Conservation (phyloP, 2,888 invertebrate genomes). For the Teinopalpus imperialis region DNA sequence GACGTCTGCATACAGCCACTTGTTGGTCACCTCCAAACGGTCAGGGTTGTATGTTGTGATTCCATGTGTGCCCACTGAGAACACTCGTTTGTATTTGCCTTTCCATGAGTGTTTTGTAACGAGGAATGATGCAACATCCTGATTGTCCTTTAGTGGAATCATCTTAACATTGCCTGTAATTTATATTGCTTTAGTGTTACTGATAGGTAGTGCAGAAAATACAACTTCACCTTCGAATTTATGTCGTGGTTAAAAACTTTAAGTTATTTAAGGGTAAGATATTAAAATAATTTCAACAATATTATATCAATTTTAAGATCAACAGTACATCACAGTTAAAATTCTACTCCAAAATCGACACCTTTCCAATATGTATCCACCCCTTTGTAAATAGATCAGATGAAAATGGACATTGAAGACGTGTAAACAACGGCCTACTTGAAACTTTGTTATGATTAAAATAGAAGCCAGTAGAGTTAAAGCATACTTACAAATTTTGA, state of each 20-base stretch:
- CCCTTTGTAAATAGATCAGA: constrained; percentile 72
- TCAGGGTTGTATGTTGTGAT: constrained; percentile 97
- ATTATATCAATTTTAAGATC: background rate
- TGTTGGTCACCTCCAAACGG: constrained; percentile 88
- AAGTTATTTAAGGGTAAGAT: constrained; percentile 2
- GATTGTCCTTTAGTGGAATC: constrained; percentile 94
- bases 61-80: constrained; percentile 97
- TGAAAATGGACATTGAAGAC: constrained; percentile 59
- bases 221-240: too few relatives aligned
- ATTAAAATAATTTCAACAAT: constrained; percentile 1
- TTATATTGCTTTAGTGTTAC: too few relatives aligned
- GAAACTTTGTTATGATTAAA: constrained; percentile 38
- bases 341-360: constrained; percentile 10
- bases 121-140: constrained; percentile 97
- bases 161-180: constrained; percentile 83
- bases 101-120: constrained; percentile 99
- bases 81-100: constrained; percentile 99
- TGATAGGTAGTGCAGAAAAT: too few relatives aligned
- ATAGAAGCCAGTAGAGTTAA: constrained; percentile 14
- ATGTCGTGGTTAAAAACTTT: background rate
- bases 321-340: background rate
- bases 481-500: constrained; percentile 57
- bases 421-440: constrained; percentile 70
- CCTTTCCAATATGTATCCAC: constrained; percentile 53
- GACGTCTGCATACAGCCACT: constrained; percentile 93